Evolutionary conservation across 2,888 invertebrate genomes (phyloP).

Genomic region (Neoaliturus tenellus): DNA sequence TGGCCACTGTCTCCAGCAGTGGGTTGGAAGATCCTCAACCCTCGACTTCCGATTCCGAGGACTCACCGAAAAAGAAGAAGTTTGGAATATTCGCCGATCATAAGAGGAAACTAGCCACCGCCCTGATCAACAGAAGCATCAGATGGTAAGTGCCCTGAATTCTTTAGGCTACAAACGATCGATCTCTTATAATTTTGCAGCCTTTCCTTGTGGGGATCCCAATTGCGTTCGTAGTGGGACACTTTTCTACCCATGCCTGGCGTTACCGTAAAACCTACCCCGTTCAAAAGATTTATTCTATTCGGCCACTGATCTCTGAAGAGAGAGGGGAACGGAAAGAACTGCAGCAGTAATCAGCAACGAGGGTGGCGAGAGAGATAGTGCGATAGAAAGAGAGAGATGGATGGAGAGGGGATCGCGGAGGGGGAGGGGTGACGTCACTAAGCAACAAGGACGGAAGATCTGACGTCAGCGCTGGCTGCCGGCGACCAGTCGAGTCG

Average conservation of each 20-base stretch:
- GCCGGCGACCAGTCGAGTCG: constrained; percentile 31
- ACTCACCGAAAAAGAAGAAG: not conserved
- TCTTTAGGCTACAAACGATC: no score
- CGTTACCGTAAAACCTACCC: no score
- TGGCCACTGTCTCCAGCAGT: not conserved
- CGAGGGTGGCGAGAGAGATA: not conserved
- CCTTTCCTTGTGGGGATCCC: no score
- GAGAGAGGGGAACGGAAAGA: not conserved
- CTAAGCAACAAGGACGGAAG: constrained; percentile 6
- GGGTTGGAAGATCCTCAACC: not conserved
- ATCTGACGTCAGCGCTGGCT: constrained; percentile 2
- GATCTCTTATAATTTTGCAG: no score
- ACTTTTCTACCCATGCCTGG: no score
- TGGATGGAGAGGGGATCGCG: not conserved
- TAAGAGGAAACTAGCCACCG: not conserved
- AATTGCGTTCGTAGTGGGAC: no score
- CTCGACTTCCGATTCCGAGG: not conserved
- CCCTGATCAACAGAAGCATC: not conserved
- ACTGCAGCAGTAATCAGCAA: not conserved
- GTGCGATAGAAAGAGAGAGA: not conserved
- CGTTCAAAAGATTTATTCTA: no score
- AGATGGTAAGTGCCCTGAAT: constrained; percentile 11
- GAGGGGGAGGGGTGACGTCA: constrained; percentile 10
- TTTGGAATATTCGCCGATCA: not conserved
- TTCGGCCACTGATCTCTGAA: not conserved